Evolutionary conservation across 2,797 vertebrate genomes (phyloP).

Genomic region (Hybognathus amarus): DNA sequence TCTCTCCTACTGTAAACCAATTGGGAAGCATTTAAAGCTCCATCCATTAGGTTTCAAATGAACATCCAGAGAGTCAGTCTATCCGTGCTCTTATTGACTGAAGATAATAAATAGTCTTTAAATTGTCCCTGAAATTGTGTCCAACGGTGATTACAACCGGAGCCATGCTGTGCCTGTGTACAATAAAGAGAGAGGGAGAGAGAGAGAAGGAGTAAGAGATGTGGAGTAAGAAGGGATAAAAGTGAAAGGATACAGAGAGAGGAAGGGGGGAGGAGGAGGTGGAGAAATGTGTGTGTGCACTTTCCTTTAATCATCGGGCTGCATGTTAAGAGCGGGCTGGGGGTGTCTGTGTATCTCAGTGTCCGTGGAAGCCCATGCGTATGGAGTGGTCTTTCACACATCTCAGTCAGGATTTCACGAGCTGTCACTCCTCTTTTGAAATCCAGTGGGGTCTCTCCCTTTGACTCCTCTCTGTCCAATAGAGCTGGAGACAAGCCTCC

Average conservation of each 20-base stretch:
- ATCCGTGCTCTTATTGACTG: slow-evolving; percentile 85
- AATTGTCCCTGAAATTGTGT: slow-evolving; percentile 99
- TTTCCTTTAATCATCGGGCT: slow-evolving; percentile 55
- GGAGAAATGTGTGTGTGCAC: slow-evolving; percentile 59
- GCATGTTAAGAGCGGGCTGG: slow-evolving; percentile 59
- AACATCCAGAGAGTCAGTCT: slow-evolving; percentile 73
- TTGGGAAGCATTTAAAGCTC: slow-evolving; percentile 68
- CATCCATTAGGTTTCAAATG: slow-evolving; percentile 76
- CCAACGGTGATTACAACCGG: slow-evolving; percentile 98
- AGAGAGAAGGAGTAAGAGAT: slow-evolving; percentile 52
- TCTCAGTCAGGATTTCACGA: slow-evolving; percentile 84
- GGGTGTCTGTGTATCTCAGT: slow-evolving; percentile 85
- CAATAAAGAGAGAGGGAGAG: slow-evolving; percentile 63
- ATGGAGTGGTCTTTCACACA: slow-evolving; percentile 83
- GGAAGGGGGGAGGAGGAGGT: slow-evolving; percentile 61
- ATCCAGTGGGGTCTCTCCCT: slow-evolving; percentile 64
- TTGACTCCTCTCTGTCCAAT: slow-evolving; percentile 57
- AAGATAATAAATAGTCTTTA: slow-evolving; percentile 99
- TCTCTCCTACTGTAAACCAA: slow-evolving; percentile 57
- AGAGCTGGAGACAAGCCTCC: slow-evolving; percentile 53
- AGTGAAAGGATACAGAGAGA: slow-evolving; percentile 43
- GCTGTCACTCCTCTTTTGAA: slow-evolving; percentile 76
- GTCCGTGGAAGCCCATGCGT: slow-evolving; percentile 77
- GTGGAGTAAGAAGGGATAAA: slow-evolving; percentile 56
- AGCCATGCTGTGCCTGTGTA: slow-evolving; percentile 93